Conservation (phyloP, 1,140 invertebrate species). For the Euglossa dilemma region DNA sequence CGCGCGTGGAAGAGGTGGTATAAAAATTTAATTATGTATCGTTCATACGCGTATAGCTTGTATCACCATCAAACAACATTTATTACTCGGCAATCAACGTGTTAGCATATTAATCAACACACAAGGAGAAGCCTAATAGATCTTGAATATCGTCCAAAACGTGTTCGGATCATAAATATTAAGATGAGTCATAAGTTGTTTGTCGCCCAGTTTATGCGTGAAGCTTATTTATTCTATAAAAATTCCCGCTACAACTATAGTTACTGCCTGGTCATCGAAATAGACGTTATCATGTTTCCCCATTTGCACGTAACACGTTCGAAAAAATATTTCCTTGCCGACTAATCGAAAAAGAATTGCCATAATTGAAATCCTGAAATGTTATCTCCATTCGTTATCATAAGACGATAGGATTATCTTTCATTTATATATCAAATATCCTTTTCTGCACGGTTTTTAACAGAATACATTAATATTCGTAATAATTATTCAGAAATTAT, state of each 20-base stretch:
- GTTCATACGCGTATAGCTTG: neutral
- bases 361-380: no score
- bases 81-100: neutral
- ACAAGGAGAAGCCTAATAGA: neutral
- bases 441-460: no score
- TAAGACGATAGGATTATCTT: no score
- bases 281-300: no score
- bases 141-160: neutral
- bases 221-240: neutral
- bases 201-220: neutral
- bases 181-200: neutral
- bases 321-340: no score
- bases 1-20: neutral
- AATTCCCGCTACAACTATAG: neutral
- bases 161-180: neutral
- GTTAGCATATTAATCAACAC: neutral
- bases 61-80: neutral
- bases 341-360: no score
- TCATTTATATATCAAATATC: no score
- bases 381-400: no score
- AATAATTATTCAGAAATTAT: no score
- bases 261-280: neutral
- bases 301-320: no score
- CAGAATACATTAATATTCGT: no score
- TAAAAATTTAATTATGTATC: neutral